Base-by-base conservation (phyloP, 1,140 invertebrate species). In the Bombus confusus region DNA sequence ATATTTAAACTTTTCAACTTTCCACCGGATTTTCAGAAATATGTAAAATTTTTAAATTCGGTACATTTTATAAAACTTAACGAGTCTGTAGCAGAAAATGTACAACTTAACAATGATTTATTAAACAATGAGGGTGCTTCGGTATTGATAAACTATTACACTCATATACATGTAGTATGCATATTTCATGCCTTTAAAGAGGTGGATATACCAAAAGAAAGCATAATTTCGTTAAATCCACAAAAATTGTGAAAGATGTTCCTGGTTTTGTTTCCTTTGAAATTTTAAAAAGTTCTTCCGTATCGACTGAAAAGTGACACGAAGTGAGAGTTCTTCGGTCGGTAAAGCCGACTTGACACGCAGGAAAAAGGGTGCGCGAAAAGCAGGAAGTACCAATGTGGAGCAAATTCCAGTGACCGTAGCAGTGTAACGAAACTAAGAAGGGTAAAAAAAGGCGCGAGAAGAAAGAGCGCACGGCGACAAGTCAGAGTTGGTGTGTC, bases 341-440 rank as follows among this genome's bases (percentile, higher is more conserved):
- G 91, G 90, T 91, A 91, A 91, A 85, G 86, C 73, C 68, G 87
- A 74, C 77, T 75, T 76, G 74, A 76, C 68, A 80, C 72, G 86
- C 72, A 88, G 84, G 85, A 90, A 89, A 87, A 88, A 88, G 90
- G 85, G 85, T 86, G 73, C 73, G 84, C 86, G 87, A 91, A 91
- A 92, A 92, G 86, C 87, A 90, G 91, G 91, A 92, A 92, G 91
- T 91, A 69, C 79, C 87, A 88, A 92, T 88, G 89, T 90, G 85
- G 90, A 90, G 90, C 88, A 91, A 92, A 91, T 91, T 92, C 90
- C 88, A 91, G 88, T 84, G 86, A 87, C 80, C 87, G 85, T 86
- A 82, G 87, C 91, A 71, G 79, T 86, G 72, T 87, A 87, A 84
- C 86, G 76, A 91, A 90, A 87, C 86, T 88, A 83, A 88, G 72